phyloP scores from a whole-genome alignment of 2,888 invertebrate species.

The Andrena chrysosceles region DNA sequence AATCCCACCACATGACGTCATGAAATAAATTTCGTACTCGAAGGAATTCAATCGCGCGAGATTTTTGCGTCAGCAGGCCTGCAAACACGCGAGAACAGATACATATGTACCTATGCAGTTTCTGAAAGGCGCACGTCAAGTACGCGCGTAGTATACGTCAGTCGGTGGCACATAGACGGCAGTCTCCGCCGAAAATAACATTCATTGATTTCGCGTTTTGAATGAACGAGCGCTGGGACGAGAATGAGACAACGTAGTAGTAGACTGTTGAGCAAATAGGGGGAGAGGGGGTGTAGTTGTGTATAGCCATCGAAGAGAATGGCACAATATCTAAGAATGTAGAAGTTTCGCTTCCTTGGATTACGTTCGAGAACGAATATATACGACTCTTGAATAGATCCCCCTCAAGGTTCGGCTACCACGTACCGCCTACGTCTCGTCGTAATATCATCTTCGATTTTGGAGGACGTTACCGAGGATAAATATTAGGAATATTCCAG shows the following conservation, averaged over 20 bases:
- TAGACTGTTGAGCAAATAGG: conserved; percentile 34
- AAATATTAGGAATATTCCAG: conserved; percentile 63
- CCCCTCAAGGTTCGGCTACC: conserved; percentile 27
- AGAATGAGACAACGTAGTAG: conserved; percentile 66
- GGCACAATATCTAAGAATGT: conserved; percentile 63
- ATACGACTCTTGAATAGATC: conserved; percentile 39
- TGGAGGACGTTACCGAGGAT: conserved; percentile 51
- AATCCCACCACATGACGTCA: too few species aligned
- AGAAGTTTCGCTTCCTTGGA: conserved; percentile 55
- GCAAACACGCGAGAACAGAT: conserved; percentile 1
- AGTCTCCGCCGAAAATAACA: conserved; percentile 75
- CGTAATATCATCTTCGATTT: conserved; percentile 63
- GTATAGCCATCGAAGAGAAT: conserved; percentile 66
- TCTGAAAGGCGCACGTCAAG: conserved; percentile 13
- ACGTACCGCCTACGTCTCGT: conserved; percentile 57
- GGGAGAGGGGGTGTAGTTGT: conserved; percentile 53
- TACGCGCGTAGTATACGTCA: conserved; percentile 26
- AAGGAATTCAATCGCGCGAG: conserved; percentile 1
- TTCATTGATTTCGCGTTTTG: conserved; percentile 77
- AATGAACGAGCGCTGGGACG: conserved; percentile 64
- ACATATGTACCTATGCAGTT: background rate
- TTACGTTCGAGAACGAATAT: conserved; percentile 36
- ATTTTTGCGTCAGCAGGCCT: conserved; percentile 3
- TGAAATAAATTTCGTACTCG: too few species aligned
- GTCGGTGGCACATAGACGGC: conserved; percentile 46